Conservation (phyloP, 2,797 vertebrate species). For the Tauraco hartlaubi region DNA sequence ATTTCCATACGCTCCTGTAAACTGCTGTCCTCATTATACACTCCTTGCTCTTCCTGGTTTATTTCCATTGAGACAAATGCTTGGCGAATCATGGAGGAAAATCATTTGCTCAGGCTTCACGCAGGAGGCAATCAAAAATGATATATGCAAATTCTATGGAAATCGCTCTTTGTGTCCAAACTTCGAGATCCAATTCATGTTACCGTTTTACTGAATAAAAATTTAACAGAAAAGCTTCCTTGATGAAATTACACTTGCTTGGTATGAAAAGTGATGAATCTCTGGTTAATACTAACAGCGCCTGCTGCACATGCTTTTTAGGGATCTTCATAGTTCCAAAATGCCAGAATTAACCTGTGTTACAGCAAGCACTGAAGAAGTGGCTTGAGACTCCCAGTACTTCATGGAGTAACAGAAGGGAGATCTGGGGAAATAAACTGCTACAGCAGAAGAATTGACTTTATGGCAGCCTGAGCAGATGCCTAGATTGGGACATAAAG, state of each 20-base stretch:
- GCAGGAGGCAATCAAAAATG: not conserved
- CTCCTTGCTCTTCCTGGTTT: not conserved
- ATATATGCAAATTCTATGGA: not conserved
- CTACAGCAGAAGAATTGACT: not conserved
- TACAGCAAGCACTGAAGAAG: not conserved
- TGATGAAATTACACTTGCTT: not conserved
- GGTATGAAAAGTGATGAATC: not conserved
- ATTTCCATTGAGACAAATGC: not conserved
- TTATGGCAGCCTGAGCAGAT: not conserved
- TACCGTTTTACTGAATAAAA: not conserved
- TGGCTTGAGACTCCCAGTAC: not conserved
- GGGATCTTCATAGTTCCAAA: not conserved
- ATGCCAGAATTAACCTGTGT: not conserved
- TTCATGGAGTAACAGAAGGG: not conserved
- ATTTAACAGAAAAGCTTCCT: not conserved
- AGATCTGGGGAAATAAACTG: not conserved
- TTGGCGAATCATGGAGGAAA: not conserved
- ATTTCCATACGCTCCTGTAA: not conserved
- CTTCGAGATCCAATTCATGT: not conserved
- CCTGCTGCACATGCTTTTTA: not conserved
- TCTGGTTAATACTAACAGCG: not conserved
- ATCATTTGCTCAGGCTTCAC: not conserved
- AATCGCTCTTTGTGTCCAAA: not conserved
- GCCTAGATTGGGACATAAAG: not conserved
- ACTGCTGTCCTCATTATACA: not conserved